phyloP scores from a whole-genome alignment of 2,797 vertebrate genomes.

The Cryptoprocta ferox region DNA sequence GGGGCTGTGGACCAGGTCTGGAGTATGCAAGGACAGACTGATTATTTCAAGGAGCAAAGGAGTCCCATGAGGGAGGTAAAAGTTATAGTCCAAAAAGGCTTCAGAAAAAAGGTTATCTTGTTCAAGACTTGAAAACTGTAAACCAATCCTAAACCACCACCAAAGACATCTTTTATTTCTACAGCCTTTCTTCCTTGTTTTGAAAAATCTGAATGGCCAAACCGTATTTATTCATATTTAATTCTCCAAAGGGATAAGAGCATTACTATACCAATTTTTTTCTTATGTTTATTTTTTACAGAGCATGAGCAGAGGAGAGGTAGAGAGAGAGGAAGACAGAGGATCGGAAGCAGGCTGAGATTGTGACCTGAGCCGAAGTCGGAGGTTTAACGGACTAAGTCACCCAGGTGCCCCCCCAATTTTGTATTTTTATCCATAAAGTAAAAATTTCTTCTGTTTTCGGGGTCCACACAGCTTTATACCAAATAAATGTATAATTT shows the following conservation, averaged over 20 bases:
- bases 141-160: neutral
- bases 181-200: neutral
- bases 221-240: slow-evolving; percentile 13
- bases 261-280: neutral
- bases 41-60: neutral
- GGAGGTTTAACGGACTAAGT: too few relatives aligned
- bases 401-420: neutral
- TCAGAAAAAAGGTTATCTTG: neutral
- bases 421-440: slow-evolving; percentile 43
- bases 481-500: slow-evolving; percentile 34
- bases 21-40: neutral
- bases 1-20: neutral
- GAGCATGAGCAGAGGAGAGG: too few relatives aligned
- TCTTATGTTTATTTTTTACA: too few relatives aligned
- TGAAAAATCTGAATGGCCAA: neutral
- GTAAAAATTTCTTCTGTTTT: neutral
- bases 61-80: neutral
- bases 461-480: neutral
- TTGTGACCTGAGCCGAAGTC: too few relatives aligned
- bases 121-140: neutral
- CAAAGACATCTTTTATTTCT: neutral
- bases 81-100: neutral
- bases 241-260: slow-evolving; percentile 15
- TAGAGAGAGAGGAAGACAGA: too few relatives aligned
- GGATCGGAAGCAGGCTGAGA: too few relatives aligned